phyloP scores from a whole-genome alignment of 2,797 vertebrate species.

The Malacoraja senta region DNA sequence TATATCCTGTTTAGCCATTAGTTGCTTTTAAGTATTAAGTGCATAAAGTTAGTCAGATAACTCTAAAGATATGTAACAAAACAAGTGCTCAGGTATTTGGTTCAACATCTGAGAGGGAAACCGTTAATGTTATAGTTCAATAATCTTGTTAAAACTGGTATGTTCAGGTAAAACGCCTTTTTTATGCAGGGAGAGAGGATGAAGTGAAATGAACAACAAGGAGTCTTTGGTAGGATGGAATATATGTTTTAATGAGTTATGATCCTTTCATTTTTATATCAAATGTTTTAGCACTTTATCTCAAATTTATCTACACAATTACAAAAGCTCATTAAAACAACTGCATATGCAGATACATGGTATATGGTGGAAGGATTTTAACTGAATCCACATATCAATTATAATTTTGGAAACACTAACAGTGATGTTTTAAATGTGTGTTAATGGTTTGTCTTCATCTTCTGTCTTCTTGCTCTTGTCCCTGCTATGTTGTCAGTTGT shows the following conservation, averaged over 20 bases:
- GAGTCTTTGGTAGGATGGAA: too few relatives aligned
- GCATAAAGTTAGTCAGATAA: background rate
- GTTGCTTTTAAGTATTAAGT: background rate
- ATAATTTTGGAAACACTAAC: background rate
- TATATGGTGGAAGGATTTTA: background rate
- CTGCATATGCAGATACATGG: background rate
- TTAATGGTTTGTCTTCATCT: constrained; percentile 32
- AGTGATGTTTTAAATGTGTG: background rate
- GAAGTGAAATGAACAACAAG: too few relatives aligned
- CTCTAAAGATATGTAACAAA: background rate
- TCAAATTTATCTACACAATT: background rate
- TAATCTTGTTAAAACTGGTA: too few relatives aligned
- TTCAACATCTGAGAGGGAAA: too few relatives aligned
- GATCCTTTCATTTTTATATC: background rate
- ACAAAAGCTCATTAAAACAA: background rate
- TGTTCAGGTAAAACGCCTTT: too few relatives aligned
- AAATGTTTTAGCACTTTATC: background rate
- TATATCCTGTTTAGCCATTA: background rate
- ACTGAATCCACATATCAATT: too few relatives aligned
- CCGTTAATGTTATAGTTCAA: too few relatives aligned
- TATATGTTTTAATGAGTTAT: background rate
- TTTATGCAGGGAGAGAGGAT: too few relatives aligned
- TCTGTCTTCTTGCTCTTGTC: constrained; percentile 33
- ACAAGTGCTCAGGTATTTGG: background rate
- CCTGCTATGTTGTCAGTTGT: constrained; percentile 49